These are phyloP conservation scores for Chloroclysta siterata DNA, from an alignment of 2,888 invertebrate species.

Conservation along the genomic window DNA sequence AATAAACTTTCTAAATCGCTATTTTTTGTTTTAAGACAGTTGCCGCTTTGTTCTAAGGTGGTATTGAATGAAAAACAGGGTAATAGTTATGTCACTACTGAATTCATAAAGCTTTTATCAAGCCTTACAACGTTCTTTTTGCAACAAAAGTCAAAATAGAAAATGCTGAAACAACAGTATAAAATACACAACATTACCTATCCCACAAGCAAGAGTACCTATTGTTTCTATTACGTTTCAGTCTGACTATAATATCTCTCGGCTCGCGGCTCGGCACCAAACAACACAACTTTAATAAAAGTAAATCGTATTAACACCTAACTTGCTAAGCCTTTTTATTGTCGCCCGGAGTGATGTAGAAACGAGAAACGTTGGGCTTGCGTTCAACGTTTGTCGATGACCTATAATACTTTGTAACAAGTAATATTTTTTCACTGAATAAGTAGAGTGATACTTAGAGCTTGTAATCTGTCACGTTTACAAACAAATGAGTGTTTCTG, in stretches of 20 bases:
- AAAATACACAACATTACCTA: conserved; percentile 19
- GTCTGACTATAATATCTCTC: conserved; percentile 55
- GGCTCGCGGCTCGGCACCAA: conserved; percentile 53
- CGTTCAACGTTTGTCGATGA: neutral
- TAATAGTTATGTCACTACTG: too few species aligned
- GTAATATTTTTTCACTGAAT: neutral
- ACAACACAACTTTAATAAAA: conserved; percentile 72
- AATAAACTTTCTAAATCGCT: too few species aligned
- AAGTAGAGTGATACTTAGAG: neutral
- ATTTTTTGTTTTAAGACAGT: too few species aligned
- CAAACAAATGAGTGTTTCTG: too few species aligned
- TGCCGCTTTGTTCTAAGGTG: too few species aligned
- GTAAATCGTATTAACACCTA: conserved; percentile 71
- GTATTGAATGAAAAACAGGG: too few species aligned
- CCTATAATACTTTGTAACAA: neutral
- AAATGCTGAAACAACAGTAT: neutral
- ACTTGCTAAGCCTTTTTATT: conserved; percentile 65
- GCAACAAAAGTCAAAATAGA: neutral
- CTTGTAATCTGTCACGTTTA: too few species aligned
- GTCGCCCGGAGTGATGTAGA: conserved; percentile 37
- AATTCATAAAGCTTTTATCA: too few species aligned
- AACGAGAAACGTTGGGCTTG: conserved; percentile 21
- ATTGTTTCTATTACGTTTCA: conserved; percentile 49
- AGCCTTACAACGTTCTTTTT: too few species aligned
- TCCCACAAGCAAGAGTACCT: conserved; percentile 32